Percentiles rank a stretch among this genome's conserved stretches.
These are phyloP conservation scores for Nezara viridula DNA, from an alignment of 2,888 invertebrate species.

Conservation along the genomic window DNA sequence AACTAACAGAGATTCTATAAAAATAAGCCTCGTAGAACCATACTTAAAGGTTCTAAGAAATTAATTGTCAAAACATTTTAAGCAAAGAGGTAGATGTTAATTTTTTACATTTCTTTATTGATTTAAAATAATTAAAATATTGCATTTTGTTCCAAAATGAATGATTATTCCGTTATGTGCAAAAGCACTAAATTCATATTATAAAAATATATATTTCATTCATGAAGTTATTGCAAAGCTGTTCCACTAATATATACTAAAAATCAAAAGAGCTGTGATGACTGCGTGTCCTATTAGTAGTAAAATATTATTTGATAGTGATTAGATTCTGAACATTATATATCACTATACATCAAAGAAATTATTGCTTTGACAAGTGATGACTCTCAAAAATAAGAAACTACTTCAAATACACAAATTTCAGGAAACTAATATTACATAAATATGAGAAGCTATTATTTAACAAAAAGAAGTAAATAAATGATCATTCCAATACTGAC, in stretches of 20 bases:
- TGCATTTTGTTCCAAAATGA: background rate
- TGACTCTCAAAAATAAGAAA: background rate
- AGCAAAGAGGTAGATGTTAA: slow-evolving; percentile 11
- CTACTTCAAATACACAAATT: background rate
- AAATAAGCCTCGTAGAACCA: slow-evolving; percentile 9
- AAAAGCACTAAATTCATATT: background rate
- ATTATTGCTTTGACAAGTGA: background rate
- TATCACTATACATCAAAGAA: background rate
- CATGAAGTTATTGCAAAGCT: background rate
- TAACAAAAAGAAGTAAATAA: background rate
- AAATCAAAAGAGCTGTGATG: background rate
- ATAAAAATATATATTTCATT: slow-evolving; percentile 7
- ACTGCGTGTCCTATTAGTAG: background rate
- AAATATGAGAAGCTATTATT: background rate
- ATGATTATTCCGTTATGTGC: background rate
- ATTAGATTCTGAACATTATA: background rate
- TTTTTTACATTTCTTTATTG: background rate
- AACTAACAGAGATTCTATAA: slow-evolving; percentile 29
- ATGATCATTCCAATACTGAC: background rate
- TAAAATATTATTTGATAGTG: background rate
- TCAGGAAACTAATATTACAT: background rate
- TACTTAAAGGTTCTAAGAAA: background rate
- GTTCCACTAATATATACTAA: background rate
- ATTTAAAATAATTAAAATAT: background rate
- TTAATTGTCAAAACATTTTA: background rate